Evolutionary conservation across 2,113 vertebrate genomes (phyloP), one percentile per base, ranked within the genome.

Genomic region (Phoenicopterus ruber): DNA sequence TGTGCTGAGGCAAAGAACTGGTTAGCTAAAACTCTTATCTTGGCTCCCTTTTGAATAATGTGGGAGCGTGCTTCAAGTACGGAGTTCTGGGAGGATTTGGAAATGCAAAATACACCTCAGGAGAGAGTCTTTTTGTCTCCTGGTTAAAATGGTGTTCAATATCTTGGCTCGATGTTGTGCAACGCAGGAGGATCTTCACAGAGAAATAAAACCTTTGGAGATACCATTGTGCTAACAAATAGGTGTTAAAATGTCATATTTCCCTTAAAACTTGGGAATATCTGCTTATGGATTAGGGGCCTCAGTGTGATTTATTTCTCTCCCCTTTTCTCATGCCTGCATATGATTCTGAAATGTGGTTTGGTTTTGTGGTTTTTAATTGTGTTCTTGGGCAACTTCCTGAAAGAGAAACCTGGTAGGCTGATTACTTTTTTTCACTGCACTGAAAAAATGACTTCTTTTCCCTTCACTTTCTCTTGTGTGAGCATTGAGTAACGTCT

Each of bases 381-480:
- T 24, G 6, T 54, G 14, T 90, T 96, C 85, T 84, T 76, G 63
- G 55, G 69, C 72, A 91, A 89, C 85, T 97, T 96, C 82, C 96
- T 96, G 86, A 94, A 83, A 72, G 46, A 84, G 80, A 89, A 96
- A 92, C 86, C 86, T 72, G 58, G 66, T 52, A 40, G 46, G 31
- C 59, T 78, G 50, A 78, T 38, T 54, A 3, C n/a, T 13, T 20
- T 13, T 18, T 47, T 52, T 36, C 10, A 31, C 20, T 62, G 52
- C 29, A 4, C 24, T 88, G 63, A 86, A 81, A 81, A 94, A 96
- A 92, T 67, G 12, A 80, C 40, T 50, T n/a, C 67, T 62, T 55
- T 20, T 82, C 55, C 59, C 46, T 78, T 88, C 11, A 9, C 82
- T 94, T 92, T 91, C 86, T 67, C 73, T 38, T 28, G 4, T 24